Base-by-base conservation (phyloP, 2,797 vertebrate species). In the Clarias platycephalus region DNA sequence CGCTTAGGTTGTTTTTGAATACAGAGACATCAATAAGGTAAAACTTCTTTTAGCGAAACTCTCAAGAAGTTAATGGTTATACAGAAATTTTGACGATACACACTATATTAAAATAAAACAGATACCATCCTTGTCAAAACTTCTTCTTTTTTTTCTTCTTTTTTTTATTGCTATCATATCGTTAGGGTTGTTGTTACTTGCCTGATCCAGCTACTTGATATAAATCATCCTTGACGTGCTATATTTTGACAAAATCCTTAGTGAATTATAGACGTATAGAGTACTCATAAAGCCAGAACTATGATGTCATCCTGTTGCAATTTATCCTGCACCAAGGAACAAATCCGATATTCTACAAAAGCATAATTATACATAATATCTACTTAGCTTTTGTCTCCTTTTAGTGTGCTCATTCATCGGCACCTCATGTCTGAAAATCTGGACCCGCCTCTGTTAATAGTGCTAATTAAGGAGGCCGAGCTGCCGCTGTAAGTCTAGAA, bases 401-500 rank as follows among this genome's bases (percentile, higher is more conserved):
- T 66, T 80, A 53, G 18, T 26, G n/a, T 31, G 24, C 58, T 62
- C 22, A 63, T 78, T 78, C 22, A 63, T 78, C 62, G n/a, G 8
- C 40, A 64, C 62, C 40, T 20, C 40, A 7, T 53, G 40, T 34
- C 78, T 67, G 67, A 24, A 80, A 80, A 49, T 80, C 40, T 22
- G 4, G 12, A 34, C 78, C 49, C 16, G 10, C 78, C 63, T 67
- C 12, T 66, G 62, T 55, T 55, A 66, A 80, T 53, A 15, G 44
- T 24, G 26, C 63, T 80, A 80, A 66, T 20, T 76, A 68, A 63
- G 15, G 70, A 83, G 22, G 24, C 40, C 60, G 58, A 9, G 37
- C 40, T 70, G 83, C 63, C 28, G 44, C 60, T 78, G 64, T 76
- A 76, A 85, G 55, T 70, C 63, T 78, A 83, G 62, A 74, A 22